Evolutionary conservation across 2,113 vertebrate genomes (phyloP), one percentile per base, ranked within the genome.

Genomic region (Gopherus evgoodei): DNA sequence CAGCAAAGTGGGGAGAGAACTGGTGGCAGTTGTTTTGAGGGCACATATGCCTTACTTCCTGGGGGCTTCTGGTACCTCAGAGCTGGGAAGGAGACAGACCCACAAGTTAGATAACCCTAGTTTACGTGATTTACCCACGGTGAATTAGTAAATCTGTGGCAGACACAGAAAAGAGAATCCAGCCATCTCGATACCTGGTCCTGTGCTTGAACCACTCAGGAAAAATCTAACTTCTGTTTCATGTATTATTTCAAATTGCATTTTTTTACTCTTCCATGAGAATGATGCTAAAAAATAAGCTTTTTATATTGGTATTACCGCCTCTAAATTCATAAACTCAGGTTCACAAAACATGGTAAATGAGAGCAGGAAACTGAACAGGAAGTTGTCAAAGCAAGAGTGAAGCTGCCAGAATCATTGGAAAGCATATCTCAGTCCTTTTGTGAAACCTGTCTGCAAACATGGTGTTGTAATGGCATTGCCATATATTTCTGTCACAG

Each of bases 121-220:
- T 4, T 8, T 7, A 29, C 38, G 11, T 21, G 7, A 0, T 22
- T 1, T 13, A 19, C 19, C 5, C 1, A 1, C 90, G 49, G 35
- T 14, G 44, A 56, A 38, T 22, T 17, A 38, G 35, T 72, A 72
- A 72, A 19, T 72, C 65, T n/a, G 6, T 5, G 42, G 35, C 53
- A 57, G 5, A 3, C 11, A 4, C 29, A 25, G 50, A 88, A 89
- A 83, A 53, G 1, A 49, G 19, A 62, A 57, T 2, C 16, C 12
- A 0, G 0, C 8, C 57, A 62, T 8, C 57, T 82, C 21, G 22
- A 65, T 27, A 49, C 1, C 5, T 87, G 27, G 0, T 25, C 65
- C 42, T 81, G 6, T 83, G 27, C n/a, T 35, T 52, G 44, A 84
- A 10, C 35, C 53, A 1, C 19, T 78, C 21, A 13, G 27, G 11